Evolutionary conservation across 2,113 vertebrate genomes (phyloP).

Genomic region (Carassius gibelio): DNA sequence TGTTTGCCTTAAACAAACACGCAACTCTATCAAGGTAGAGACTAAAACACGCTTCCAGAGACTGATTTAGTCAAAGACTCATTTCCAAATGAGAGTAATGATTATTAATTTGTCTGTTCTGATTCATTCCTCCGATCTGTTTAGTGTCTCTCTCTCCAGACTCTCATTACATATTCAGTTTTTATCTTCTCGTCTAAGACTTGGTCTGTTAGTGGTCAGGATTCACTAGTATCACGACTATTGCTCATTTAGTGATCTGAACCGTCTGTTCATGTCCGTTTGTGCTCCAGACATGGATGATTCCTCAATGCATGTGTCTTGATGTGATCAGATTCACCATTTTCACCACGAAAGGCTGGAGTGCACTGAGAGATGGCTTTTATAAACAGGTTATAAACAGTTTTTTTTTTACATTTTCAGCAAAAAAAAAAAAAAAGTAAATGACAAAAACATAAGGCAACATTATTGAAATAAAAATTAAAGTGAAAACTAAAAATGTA

Average conservation of each 20-base stretch:
- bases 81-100: neutral
- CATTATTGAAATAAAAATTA: too few species aligned
- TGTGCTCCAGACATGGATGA: neutral
- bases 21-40: too few species aligned
- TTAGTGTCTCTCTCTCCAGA: neutral
- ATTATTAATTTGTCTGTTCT: neutral
- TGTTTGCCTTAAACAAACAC: too few species aligned
- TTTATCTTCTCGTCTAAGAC: neutral
- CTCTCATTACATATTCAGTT: neutral
- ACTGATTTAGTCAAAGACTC: too few species aligned
- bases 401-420: neutral
- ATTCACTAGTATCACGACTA: neutral
- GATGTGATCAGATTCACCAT: neutral
- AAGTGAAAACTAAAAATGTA: too few species aligned
- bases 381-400: neutral
- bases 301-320: neutral
- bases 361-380: neutral
- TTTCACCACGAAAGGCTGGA: neutral
- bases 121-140: neutral
- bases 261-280: neutral
- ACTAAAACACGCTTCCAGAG: too few species aligned
- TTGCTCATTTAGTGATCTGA: neutral
- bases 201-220: neutral
- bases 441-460: too few species aligned
- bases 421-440: too few species aligned